Evolutionary conservation across 1,140 invertebrate species (phyloP), one percentile per base, ranked within the genome.

Genomic region (Wiebesia pumilae): DNA sequence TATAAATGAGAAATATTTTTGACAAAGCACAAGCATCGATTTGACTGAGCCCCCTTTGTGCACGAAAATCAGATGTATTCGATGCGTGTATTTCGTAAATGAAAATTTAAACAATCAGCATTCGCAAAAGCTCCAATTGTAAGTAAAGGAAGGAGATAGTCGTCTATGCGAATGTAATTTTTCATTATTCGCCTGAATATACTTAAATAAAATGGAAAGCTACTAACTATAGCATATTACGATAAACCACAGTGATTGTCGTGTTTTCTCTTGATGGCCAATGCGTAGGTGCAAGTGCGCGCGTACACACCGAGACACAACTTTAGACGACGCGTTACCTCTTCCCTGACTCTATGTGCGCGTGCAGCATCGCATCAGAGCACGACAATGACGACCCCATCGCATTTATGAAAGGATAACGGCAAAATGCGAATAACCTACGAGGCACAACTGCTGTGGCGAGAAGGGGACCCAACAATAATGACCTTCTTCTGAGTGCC

Each of bases 401-500:
- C 73, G 54, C 58, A 38, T 33, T 47, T 65, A 78, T 84, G 54
- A 77, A 40, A 78, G 38, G 27, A 38, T 38, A 67, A 30, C 38
- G 79, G 35, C 24, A 12, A 6, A 35, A 62, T 62, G 38, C 73
- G 38, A 38, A 40, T 81, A 40, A 79, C 27, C 33, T 71, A 82
- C 81, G n/a, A 30, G 62, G 14, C 38, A 27, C 27, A 65, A 12
- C n/a, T 30, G 62, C 62, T 3, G 62, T 3, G 62, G 27, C 27
- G n/a, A 65, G 14, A n/a, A 21, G 58, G 19, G 54, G 27, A 3
- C 38, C 21, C 73, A 51, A 79, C 47, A 79, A 84, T 84, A 84
- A 84, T 40, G 75, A 67, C 58, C 81, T 87, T 58, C 40, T 83
- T 87, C 77, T 79, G 30, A 43, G 58, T 16, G 40, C 81, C 30